Conservation (phyloP, 2,797 vertebrate species). For the Muscicapa striata region DNA sequence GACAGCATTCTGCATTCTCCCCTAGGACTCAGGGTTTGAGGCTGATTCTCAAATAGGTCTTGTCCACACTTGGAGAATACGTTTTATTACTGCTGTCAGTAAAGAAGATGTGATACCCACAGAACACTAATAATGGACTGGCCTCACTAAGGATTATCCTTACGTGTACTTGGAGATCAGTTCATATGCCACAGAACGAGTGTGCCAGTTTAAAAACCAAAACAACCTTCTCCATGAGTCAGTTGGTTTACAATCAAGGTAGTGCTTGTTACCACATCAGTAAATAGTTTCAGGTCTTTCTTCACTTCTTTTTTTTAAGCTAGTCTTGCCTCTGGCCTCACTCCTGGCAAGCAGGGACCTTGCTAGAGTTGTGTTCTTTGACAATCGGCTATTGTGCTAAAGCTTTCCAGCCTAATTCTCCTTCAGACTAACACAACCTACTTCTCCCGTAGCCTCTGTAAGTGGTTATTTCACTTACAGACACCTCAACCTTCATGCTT, state of each 20-base stretch:
- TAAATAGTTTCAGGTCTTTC: constrained; percentile 12
- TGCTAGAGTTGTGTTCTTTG: neutral
- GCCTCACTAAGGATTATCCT: neutral
- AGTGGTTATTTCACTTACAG: neutral
- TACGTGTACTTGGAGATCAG: neutral
- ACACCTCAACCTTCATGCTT: neutral
- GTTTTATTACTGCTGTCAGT: neutral
- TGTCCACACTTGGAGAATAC: neutral
- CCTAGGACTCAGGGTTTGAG: neutral
- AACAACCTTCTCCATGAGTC: neutral
- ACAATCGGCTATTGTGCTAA: neutral
- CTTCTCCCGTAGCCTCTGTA: neutral
- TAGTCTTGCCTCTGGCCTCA: neutral
- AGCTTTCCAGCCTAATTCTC: neutral
- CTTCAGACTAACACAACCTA: neutral
- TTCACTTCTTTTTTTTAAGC: constrained; percentile 8
- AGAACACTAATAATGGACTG: neutral
- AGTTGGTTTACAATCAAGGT: neutral
- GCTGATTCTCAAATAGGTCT: neutral
- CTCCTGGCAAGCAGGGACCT: neutral
- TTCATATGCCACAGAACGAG: neutral
- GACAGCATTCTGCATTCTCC: neutral
- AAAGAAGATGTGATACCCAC: neutral
- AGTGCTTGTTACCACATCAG: neutral
- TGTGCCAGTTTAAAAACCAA: neutral